Conservation (phyloP, 2,888 invertebrate species). For the Meiosimyza platycephala region DNA sequence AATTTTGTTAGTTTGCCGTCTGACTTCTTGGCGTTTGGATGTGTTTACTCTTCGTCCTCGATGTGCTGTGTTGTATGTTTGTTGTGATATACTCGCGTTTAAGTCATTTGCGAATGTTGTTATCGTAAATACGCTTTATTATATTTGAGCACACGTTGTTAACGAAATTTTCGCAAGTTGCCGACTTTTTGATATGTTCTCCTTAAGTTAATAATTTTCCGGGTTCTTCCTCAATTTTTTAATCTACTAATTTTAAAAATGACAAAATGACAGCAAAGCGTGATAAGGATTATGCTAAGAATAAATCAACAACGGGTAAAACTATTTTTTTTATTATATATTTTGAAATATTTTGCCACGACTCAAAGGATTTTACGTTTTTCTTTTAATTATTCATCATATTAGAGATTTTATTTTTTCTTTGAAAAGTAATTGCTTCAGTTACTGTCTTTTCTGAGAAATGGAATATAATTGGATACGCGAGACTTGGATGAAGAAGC, state of each 20-base stretch:
- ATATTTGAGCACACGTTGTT: not conserved
- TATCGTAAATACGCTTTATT: not conserved
- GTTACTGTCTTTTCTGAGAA: too few species aligned
- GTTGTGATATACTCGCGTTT: not conserved
- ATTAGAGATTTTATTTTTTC: too few species aligned
- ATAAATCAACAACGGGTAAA: slow-evolving; percentile 64
- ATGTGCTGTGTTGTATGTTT: slow-evolving; percentile 2
- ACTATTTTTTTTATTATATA: not conserved
- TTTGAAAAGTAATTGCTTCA: too few species aligned
- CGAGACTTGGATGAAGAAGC: too few species aligned
- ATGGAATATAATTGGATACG: too few species aligned
- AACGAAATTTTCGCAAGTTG: not conserved
- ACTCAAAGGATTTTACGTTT: too few species aligned
- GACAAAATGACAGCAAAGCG: slow-evolving; percentile 67
- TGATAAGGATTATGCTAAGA: slow-evolving; percentile 64
- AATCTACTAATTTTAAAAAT: slow-evolving; percentile 49
- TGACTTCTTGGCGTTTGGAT: slow-evolving; percentile 42
- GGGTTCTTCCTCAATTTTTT: not conserved
- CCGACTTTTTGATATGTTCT: not conserved
- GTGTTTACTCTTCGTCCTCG: slow-evolving; percentile 9
- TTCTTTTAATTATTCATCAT: too few species aligned
- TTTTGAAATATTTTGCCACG: not conserved
- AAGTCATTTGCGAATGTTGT: not conserved
- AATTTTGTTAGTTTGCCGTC: slow-evolving; percentile 43
- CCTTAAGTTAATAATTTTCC: not conserved